Evolutionary conservation across 2,888 invertebrate species (phyloP), one percentile per base, ranked within the genome.

Genomic region (Isoperla grammatica): DNA sequence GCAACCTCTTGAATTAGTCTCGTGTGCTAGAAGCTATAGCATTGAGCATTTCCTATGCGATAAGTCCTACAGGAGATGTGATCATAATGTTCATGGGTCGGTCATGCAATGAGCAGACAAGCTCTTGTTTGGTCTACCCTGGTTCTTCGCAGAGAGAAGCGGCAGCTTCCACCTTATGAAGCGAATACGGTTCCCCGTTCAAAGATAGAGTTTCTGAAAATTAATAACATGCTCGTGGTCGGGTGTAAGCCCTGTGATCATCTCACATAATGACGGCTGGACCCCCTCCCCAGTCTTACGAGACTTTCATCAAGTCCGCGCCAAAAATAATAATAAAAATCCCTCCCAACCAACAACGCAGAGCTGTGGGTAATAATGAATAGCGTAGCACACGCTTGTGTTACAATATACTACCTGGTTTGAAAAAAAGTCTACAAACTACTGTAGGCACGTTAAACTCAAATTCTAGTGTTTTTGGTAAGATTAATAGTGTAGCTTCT

Each of bases 191-290:
- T 29, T 39, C 35, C 59, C 54, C 43, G 61, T 4, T 29, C 61
- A 48, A 42, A 59, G 61, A 62, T 62, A 59, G 58, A 46, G 61
- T 62, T 62, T 62, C 59, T 49, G 55, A 46, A 49, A 61, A 63
- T 63, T 63, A 60, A 63, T 63, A 58, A 57, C 55, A 60, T 45
- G 60, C 53, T 57, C 17, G 40, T 54, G 49, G 62, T 57, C 62
- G 62, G 62, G 39, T 40, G 13, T 17, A 22, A 37, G 60, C 60
- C 60, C 56, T 60, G 57, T 63, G 57, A 60, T 63, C 58, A 45
- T 45, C 45, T 45, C 17, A 17, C 17, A 17, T 19, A 13, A 45
- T 45, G 45, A 45, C 15, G 45, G 29, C 29, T 17, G n/a, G 55
- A 17, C 43, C 42, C 49, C 55, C 56, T 23, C 19, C 54, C 29